Evolutionary conservation across 2,797 vertebrate species (phyloP), one percentile per base, ranked within the genome.

Genomic region (Betta splendens): DNA sequence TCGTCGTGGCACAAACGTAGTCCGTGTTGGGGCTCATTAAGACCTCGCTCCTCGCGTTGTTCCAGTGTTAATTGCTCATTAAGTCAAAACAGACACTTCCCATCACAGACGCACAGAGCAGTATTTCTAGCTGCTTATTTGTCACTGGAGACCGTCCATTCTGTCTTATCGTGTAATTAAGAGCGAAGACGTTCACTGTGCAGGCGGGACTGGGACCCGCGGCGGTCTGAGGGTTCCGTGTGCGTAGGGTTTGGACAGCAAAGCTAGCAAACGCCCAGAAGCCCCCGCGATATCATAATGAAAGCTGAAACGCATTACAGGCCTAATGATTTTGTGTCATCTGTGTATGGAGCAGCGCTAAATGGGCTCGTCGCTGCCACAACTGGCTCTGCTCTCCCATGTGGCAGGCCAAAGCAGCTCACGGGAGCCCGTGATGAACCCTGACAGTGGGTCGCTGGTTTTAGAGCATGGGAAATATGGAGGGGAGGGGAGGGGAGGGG

Each of bases 41-140:
- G 40, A 31, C 17, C 13, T 37, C 28, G 4, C 20, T 46, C 69
- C 61, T 36, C 26, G 64, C 57, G 48, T 18, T 49, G 46, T 50
- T 71, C 9, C 32, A 31, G 10, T 55, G 47, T 52, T 78, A 72
- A 77, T 56, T 51, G 57, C 15, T 70, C 60, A 63, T 72, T 46
- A 37, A 39, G 31, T 51, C 23, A 62, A 72, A 53, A 22, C 37
- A 49, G 40, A 21, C 26, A 44, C 15, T 51, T 45, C 8, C 7
- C 21, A 64, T 72, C 32, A 45, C 51, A 36, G 3, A 1, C 5
- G 35, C 25, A 31, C 10, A 43, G 13, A 55, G 4, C 22, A 40
- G n/a, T 47, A 35, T 46, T 39, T 43, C 50, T 25, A 13, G 38
- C 0, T 7, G 7, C 25, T 40, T 35, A 38, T 58, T 44, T 61